Conservation (phyloP, 2,797 vertebrate species). For the Moxostoma hubbsi region DNA sequence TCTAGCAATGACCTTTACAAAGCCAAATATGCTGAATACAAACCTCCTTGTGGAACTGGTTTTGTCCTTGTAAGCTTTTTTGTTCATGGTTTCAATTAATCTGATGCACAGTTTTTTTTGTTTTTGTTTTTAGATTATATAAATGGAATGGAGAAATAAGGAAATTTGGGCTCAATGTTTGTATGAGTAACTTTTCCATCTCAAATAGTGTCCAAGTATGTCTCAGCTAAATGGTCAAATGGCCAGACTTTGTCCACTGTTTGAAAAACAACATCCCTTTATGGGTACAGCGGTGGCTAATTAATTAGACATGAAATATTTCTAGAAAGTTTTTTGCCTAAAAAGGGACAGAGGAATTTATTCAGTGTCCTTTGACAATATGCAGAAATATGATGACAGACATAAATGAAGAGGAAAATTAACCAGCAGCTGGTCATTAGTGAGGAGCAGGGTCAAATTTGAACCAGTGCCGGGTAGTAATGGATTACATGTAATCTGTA, state of each 20-base stretch:
- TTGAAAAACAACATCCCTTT: conserved; percentile 53
- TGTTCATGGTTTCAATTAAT: background rate
- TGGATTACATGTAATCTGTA: background rate
- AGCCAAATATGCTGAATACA: background rate
- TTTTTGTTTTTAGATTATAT: too few species aligned
- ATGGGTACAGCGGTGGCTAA: conserved; percentile 22
- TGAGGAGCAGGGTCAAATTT: too few species aligned
- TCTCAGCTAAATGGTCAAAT: conserved; percentile 10
- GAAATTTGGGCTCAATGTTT: background rate
- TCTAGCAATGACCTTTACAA: conserved; percentile 7
- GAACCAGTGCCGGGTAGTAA: background rate
- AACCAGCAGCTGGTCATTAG: background rate
- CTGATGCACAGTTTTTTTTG: background rate
- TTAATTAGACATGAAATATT: conserved; percentile 46
- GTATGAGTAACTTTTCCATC: background rate
- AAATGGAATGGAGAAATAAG: background rate
- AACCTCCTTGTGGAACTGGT: background rate
- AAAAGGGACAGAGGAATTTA: conserved; percentile 37
- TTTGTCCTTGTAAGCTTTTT: background rate
- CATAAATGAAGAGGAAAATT: background rate
- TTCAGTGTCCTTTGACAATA: conserved; percentile 43
- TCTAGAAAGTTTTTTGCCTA: conserved; percentile 52
- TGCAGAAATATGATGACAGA: background rate
- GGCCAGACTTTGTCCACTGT: conserved; percentile 39
- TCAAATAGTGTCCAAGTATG: conserved; percentile 8